Evolutionary conservation across 2,797 vertebrate genomes (phyloP).

Genomic region (Diplodus puntazzo): DNA sequence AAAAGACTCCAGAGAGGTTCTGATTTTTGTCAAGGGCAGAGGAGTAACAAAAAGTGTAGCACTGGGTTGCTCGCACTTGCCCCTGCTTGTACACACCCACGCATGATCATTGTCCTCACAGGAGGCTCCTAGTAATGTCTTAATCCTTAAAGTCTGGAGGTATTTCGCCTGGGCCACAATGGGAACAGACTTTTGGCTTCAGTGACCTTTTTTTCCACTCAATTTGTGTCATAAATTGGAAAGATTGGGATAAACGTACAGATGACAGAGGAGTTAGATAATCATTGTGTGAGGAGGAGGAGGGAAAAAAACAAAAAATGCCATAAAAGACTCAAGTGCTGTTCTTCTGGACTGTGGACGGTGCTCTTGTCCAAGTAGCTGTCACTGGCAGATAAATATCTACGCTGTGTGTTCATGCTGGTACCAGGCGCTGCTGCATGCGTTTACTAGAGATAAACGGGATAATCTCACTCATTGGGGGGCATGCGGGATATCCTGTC

Average conservation of each 20-base stretch:
- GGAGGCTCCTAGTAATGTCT: constrained; percentile 41
- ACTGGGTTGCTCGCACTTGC: constrained; percentile 64
- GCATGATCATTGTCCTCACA: constrained; percentile 45
- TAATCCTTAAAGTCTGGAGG: constrained; percentile 36
- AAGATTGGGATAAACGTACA: background rate
- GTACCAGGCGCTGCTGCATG: constrained; percentile 12
- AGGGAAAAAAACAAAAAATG: background rate
- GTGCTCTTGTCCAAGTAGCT: background rate
- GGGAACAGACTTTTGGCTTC: constrained; percentile 33
- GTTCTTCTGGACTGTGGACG: background rate
- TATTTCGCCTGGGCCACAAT: constrained; percentile 4
- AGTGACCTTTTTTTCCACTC: background rate
- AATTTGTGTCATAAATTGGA: constrained; percentile 23
- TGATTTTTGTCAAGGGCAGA: constrained; percentile 29
- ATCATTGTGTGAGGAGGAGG: background rate
- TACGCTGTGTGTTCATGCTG: background rate
- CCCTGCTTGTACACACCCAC: constrained; percentile 73
- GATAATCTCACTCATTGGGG: constrained; percentile 12
- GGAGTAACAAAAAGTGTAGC: constrained; percentile 45
- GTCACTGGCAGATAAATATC: background rate
- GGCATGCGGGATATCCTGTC: background rate
- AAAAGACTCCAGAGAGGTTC: constrained; percentile 6
- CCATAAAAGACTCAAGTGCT: background rate
- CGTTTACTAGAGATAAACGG: constrained; percentile 1
- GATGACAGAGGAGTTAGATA: constrained; percentile 17